Evolutionary conservation across 2,113 vertebrate species (phyloP).

Genomic region (Camelus bactrianus): DNA sequence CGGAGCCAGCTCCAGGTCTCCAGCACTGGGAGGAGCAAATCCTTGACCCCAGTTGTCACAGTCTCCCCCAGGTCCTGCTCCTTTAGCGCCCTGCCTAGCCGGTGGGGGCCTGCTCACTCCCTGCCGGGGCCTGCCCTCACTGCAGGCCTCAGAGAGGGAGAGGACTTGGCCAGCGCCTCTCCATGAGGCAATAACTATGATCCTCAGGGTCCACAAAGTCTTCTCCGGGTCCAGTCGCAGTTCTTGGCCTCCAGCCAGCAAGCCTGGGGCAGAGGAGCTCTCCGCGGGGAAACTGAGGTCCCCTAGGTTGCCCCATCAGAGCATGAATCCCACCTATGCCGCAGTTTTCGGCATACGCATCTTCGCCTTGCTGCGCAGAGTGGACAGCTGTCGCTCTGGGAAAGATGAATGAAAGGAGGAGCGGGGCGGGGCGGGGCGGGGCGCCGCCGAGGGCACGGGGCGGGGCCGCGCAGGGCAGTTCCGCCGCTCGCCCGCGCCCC

Average conservation of each 20-base stretch:
- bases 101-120: not conserved
- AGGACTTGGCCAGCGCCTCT: not conserved
- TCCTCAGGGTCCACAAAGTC: not conserved
- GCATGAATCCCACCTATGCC: accelerated
- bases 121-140: not conserved
- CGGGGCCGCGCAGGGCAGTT: constrained; percentile 71
- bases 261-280: not conserved
- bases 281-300: not conserved
- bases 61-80: not conserved
- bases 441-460: not conserved
- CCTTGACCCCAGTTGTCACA: not conserved
- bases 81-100: not conserved
- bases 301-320: accelerated
- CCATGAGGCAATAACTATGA: not conserved
- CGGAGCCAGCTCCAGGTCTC: not conserved
- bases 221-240: not conserved
- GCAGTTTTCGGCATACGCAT: accelerated
- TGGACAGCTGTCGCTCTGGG: accelerated
- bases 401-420: constrained; percentile 57
- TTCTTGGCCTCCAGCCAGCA: not conserved
- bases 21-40: not conserved
- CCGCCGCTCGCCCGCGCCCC: not conserved
- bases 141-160: not conserved
- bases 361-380: not conserved
- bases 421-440: not conserved